Evolutionary conservation across 2,888 invertebrate species (phyloP), one percentile per base, ranked within the genome.

Genomic region (Ochropacha duplaris): DNA sequence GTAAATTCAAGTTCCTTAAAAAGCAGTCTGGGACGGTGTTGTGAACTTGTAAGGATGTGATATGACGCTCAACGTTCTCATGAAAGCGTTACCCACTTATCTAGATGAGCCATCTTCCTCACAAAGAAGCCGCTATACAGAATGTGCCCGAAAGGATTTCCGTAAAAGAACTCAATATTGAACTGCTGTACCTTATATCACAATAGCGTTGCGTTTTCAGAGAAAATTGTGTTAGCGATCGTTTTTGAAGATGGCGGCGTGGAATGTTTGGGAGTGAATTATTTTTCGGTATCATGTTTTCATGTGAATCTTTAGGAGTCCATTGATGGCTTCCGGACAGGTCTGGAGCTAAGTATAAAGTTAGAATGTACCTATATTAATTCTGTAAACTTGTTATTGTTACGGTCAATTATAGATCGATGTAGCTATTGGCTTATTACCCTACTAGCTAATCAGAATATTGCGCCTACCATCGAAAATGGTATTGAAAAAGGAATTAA

Each of bases 21-120:
- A 72, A 67, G 66, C 52, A 51, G 65, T 68, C 66, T 69, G 61
- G 58, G 58, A 57, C 49, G 54, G 55, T 55, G 61, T 60, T 65
- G 63, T 65, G 55, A 57, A 57, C 52, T 66, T 66, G 73, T 69
- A 66, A 76, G 77, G 73, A 72, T 60, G 60, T 69, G 76, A 75
- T 72, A 69, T 60, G 64, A 57, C 69, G 67, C 60, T 68, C 66
- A 67, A 58, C 68, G 56, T 67, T 62, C 65, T 68, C 68, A 65
- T 86, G 85, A 88, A 89, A 87, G 89, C 80, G 81, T 76, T 78
- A 79, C 79, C 84, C 88, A 84, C 88, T 88, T 91, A 91, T 90
- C 91, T 91, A 87, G 88, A 91, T 90, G 90, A 91, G 82, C 84
- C 82, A 90, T 91, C 89, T 85, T 67, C 65, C 66, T 65, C 69